Percentiles rank a stretch among this genome's conserved stretches.
These are phyloP conservation scores for Peromyscus leucopus DNA, from an alignment of 2,113 vertebrate genomes.

Conservation along the genomic window DNA sequence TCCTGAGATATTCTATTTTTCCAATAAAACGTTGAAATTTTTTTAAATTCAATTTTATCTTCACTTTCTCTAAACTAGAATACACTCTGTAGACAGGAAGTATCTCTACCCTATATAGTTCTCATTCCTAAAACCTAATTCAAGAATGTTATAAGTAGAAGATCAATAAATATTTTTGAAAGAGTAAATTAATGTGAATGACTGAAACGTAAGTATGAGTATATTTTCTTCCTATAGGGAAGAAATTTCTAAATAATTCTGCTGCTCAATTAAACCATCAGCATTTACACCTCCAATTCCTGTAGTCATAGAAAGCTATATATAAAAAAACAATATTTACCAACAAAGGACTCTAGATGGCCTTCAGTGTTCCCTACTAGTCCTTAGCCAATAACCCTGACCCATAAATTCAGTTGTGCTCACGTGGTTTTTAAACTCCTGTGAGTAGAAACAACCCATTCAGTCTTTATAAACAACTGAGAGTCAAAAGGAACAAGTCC, in stretches of 20 bases:
- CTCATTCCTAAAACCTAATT: neutral
- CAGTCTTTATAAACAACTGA: neutral
- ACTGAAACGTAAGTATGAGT: neutral
- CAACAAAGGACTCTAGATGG: neutral
- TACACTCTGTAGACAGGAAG: neutral
- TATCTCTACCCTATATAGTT: neutral
- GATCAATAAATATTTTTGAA: constrained; percentile 18
- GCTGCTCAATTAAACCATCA: neutral
- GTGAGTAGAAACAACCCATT: neutral
- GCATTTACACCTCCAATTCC: neutral
- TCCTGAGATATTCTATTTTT: neutral
- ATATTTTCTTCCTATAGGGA: neutral
- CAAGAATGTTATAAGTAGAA: neutral
- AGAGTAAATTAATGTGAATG: neutral
- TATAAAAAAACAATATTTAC: neutral
- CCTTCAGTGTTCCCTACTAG: neutral
- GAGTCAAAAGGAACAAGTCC: neutral
- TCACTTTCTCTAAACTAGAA: neutral
- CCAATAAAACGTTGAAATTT: neutral
- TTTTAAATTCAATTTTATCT: constrained; percentile 34
- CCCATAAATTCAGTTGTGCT: constrained; percentile 3
- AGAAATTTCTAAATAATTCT: constrained; percentile 37
- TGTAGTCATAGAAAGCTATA: neutral
- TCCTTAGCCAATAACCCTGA: neutral
- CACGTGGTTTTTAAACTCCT: neutral